Evolutionary conservation across 2,113 vertebrate species (phyloP).

Genomic region (Callospermophilus lateralis): DNA sequence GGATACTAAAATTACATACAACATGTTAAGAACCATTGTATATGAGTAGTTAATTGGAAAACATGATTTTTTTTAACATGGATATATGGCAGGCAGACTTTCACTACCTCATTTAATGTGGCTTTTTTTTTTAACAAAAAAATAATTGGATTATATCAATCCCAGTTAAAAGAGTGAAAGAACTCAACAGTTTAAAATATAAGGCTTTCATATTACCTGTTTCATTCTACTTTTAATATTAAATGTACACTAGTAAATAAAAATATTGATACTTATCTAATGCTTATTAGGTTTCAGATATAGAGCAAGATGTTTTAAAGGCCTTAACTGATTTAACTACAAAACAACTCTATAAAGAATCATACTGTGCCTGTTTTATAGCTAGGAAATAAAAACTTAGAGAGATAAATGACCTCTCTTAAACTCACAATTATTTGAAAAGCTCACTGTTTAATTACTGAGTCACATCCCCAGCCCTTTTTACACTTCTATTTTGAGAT

Average conservation of each 20-base stretch:
- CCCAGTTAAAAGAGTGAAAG: background rate
- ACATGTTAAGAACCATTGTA: background rate
- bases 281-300: background rate
- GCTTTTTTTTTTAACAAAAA: background rate
- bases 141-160: background rate
- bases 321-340: background rate
- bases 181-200: background rate
- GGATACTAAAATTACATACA: background rate
- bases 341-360: background rate
- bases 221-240: background rate
- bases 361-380: background rate
- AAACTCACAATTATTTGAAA: background rate
- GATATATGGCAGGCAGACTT: background rate
- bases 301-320: background rate
- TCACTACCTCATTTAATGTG: background rate
- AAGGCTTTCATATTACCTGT: background rate
- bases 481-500: no score
- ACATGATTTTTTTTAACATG: background rate
- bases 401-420: background rate
- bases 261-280: background rate
- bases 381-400: background rate
- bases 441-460: background rate
- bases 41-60: background rate
- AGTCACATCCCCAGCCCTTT: no score
- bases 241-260: background rate